phyloP scores from a whole-genome alignment of 2,888 invertebrate species.

The Adelphocoris suturalis region DNA sequence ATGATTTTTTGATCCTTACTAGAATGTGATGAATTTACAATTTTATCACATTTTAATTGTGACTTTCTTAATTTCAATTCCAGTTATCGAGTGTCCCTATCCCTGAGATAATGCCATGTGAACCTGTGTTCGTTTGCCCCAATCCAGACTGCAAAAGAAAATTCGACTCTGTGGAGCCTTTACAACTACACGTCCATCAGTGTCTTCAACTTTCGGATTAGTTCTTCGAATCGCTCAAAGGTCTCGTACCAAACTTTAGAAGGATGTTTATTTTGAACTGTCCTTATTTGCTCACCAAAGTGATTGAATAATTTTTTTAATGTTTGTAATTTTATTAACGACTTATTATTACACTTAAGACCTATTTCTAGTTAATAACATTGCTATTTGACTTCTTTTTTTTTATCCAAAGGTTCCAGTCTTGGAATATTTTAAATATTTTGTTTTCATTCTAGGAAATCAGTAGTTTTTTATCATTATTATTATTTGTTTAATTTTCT shows the following conservation, averaged over 20 bases:
- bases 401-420: too few species aligned
- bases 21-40: too few species aligned
- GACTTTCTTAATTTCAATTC: not conserved
- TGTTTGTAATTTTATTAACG: too few species aligned
- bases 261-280: not conserved
- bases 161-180: not conserved
- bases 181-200: slow-evolving; percentile 18
- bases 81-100: not conserved
- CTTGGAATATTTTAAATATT: too few species aligned
- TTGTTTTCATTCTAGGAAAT: too few species aligned
- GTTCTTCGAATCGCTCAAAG: not conserved
- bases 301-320: not conserved
- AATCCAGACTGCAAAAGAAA: slow-evolving; percentile 46
- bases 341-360: too few species aligned
- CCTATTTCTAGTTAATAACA: too few species aligned
- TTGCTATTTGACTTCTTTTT: too few species aligned
- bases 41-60: too few species aligned
- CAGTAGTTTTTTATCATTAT: not conserved
- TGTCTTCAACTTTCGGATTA: slow-evolving; percentile 51
- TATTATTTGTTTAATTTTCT: not conserved
- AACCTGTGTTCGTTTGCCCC: not conserved
- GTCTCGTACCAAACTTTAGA: not conserved
- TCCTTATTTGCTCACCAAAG: not conserved
- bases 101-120: not conserved
- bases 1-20: too few species aligned